Percentiles rank a stretch among this genome's conserved stretches.
Evolutionary conservation across 2,888 invertebrate species (phyloP).

Genomic region (Chironomus tentans): DNA sequence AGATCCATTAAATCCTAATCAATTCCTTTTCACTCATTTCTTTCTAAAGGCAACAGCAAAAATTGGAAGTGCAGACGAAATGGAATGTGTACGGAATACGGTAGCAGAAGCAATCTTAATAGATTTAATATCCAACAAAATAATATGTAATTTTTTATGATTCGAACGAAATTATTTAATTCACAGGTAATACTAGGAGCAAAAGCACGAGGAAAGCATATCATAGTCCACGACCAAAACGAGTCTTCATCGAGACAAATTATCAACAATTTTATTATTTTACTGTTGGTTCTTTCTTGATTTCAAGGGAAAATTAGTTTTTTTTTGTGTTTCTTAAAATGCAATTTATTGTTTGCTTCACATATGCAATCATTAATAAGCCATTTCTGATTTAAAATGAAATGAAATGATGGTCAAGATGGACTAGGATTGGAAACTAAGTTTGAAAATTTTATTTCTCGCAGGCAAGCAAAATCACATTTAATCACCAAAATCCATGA

Average conservation of each 20-base stretch:
- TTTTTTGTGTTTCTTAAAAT: not conserved
- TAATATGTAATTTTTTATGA: slow-evolving; percentile 18
- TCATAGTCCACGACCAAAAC: not conserved
- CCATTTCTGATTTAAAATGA: no score
- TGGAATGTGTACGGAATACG: not conserved
- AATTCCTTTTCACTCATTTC: not conserved
- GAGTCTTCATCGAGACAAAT: not conserved
- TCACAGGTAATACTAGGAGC: slow-evolving; percentile 11
- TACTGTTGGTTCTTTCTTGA: not conserved
- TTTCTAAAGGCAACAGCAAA: not conserved
- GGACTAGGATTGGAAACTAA: no score
- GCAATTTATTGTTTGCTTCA: not conserved
- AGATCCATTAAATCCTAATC: not conserved
- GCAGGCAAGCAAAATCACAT: no score
- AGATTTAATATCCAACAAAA: slow-evolving; percentile 17
- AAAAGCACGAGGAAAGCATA: slow-evolving; percentile 5
- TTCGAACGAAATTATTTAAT: slow-evolving; percentile 7
- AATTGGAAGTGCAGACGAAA: not conserved
- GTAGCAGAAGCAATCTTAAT: slow-evolving; percentile 17
- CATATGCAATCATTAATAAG: not conserved
- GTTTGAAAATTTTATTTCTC: no score
- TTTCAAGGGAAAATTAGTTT: not conserved
- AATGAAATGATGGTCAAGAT: no score
- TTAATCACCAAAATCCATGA: no score
- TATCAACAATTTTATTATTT: slow-evolving; percentile 11